These are phyloP conservation scores for Drosophila formosana DNA, from an alignment of 2,888 invertebrate species.

Conservation along the genomic window DNA sequence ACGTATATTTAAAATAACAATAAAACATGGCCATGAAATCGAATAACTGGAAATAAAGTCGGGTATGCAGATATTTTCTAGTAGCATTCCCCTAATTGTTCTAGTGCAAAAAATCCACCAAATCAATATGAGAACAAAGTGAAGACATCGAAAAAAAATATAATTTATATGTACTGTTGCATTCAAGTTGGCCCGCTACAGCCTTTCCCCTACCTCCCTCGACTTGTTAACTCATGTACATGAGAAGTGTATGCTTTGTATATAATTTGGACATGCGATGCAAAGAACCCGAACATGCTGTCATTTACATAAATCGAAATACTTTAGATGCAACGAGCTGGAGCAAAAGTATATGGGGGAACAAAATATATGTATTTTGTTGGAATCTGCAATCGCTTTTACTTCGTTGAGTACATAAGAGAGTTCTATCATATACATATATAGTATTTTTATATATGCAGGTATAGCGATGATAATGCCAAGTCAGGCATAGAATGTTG, in stretches of 20 bases:
- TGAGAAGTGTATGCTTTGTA: slow-evolving; percentile 3
- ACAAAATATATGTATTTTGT: slow-evolving; percentile 4
- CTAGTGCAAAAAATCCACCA: background rate
- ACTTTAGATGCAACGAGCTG: slow-evolving; percentile 45
- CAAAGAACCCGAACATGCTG: slow-evolving; percentile 36
- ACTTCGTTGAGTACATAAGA: slow-evolving; percentile 10
- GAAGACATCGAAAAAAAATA: background rate
- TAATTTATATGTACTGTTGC: background rate
- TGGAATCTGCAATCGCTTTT: slow-evolving; percentile 17
- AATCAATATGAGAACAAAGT: background rate
- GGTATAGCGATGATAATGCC: slow-evolving; percentile 14
- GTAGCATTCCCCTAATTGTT: background rate
- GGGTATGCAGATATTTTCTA: background rate
- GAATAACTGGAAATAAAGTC: background rate
- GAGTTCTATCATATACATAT: slow-evolving; percentile 4
- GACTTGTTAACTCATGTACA: slow-evolving; percentile 15
- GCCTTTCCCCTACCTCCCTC: background rate
- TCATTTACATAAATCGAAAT: slow-evolving; percentile 48
- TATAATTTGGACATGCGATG: slow-evolving; percentile 28
- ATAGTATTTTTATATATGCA: background rate
- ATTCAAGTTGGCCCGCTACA: background rate
- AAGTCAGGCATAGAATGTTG: slow-evolving; percentile 31
- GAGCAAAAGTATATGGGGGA: slow-evolving; percentile 24
- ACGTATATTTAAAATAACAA: background rate
- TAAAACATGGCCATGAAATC: background rate